Evolutionary conservation across 2,797 vertebrate species (phyloP).

Genomic region (Bryconaethiops microstoma): DNA sequence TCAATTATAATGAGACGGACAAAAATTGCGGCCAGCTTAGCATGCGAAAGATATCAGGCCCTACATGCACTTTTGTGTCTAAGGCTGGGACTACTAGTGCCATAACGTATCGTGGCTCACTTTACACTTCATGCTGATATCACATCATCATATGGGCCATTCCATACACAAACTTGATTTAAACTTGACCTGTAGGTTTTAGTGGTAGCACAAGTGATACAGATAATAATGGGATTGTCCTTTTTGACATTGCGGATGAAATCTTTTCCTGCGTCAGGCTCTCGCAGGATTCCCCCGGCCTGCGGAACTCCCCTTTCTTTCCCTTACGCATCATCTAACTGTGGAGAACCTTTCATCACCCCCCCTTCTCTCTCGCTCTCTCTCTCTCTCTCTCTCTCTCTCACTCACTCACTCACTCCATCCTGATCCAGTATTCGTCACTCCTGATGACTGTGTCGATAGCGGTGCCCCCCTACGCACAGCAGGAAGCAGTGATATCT

Average conservation of each 20-base stretch:
- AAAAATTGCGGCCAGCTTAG: no score
- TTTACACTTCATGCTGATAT: neutral
- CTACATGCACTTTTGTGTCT: no score
- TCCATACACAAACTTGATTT: neutral
- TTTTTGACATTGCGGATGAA: neutral
- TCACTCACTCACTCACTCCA: neutral
- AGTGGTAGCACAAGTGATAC: neutral
- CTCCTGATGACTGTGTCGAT: slow-evolving; percentile 40
- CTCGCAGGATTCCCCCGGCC: slow-evolving; percentile 14
- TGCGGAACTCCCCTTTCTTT: slow-evolving; percentile 9
- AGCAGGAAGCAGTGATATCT: slow-evolving; percentile 63
- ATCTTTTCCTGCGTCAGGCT: neutral
- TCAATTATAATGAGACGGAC: no score
- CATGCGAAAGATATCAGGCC: no score
- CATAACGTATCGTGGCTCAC: no score
- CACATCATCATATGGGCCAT: neutral
- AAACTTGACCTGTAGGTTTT: neutral
- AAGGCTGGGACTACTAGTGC: no score
- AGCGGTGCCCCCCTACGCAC: slow-evolving; percentile 46
- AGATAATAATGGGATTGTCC: neutral
- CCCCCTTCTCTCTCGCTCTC: slow-evolving; percentile 3
- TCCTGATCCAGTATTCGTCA: slow-evolving; percentile 26
- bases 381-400: no score
- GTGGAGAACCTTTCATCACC: neutral
- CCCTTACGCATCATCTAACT: neutral